Percentiles rank a stretch among this genome's conserved stretches.
Evolutionary conservation across 2,797 vertebrate genomes (phyloP).

Genomic region (Pseudopleuronectes americanus): DNA sequence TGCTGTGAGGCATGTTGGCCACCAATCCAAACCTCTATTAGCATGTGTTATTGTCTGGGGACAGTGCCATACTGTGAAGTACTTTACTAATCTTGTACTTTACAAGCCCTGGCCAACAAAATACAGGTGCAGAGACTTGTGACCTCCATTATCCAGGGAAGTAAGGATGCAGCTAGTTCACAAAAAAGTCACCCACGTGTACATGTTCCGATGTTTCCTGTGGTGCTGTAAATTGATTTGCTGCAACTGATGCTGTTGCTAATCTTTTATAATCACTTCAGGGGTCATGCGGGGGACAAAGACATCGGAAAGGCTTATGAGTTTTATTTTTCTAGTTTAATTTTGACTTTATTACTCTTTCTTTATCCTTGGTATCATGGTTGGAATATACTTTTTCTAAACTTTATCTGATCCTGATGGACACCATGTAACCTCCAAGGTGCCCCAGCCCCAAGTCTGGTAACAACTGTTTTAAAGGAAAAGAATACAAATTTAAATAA

Average conservation of each 20-base stretch:
- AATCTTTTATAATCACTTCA: neutral
- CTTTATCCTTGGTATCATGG: neutral
- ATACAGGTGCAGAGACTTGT: neutral
- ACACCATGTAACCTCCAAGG: no score
- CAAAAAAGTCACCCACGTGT: neutral
- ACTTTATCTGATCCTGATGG: no score
- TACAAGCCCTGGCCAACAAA: no score
- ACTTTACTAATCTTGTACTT: no score
- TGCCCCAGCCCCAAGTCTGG: no score
- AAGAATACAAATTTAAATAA: no score
- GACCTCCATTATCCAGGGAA: neutral
- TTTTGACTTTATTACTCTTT: neutral
- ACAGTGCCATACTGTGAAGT: no score
- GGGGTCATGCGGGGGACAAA: neutral
- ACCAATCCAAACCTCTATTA: no score
- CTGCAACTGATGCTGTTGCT: neutral
- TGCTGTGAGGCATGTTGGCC: no score
- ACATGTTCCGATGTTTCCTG: neutral
- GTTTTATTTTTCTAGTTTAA: neutral
- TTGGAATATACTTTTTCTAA: no score
- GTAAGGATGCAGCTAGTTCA: neutral
- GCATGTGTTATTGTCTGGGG: no score
- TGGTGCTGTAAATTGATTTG: slow-evolving; percentile 2
- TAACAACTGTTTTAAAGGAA: no score
- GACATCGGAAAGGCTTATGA: neutral